phyloP scores from a whole-genome alignment of 2,113 vertebrate species.

The Sapayoa aenigma region DNA sequence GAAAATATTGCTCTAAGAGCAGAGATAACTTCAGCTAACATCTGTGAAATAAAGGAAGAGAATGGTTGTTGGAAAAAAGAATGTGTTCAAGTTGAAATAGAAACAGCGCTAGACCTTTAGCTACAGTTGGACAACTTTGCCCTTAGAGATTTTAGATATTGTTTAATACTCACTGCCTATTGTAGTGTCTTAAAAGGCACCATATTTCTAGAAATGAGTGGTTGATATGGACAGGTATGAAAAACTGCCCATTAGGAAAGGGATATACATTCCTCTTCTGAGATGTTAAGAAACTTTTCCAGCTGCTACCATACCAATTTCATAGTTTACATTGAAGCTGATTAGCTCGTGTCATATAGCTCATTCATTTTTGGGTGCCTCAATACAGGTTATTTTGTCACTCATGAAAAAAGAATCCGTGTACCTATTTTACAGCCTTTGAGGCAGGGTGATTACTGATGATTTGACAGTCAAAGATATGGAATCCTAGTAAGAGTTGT shows the following conservation, averaged over 20 bases:
- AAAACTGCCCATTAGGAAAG: neutral
- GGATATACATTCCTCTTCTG: neutral
- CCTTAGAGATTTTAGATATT: neutral
- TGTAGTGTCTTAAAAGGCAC: neutral
- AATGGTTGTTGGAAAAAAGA: neutral
- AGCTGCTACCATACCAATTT: neutral
- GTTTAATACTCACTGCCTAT: neutral
- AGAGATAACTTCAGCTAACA: neutral
- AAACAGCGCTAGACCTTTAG: neutral
- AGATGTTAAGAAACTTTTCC: neutral
- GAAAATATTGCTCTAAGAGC: neutral
- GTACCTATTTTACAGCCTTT: neutral
- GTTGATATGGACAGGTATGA: neutral
- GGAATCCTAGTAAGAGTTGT: neutral
- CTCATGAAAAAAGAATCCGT: neutral
- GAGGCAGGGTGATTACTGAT: neutral
- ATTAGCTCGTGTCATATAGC: neutral
- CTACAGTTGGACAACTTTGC: neutral
- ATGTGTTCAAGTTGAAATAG: neutral
- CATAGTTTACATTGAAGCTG: neutral
- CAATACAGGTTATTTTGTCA: neutral
- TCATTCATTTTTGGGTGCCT: neutral
- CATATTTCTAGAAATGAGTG: neutral
- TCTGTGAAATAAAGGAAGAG: neutral
- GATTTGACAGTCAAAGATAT: neutral